Evolutionary conservation across 1,140 invertebrate species (phyloP), one percentile per base, ranked within the genome.

Genomic region (Drosophila obscura): DNA sequence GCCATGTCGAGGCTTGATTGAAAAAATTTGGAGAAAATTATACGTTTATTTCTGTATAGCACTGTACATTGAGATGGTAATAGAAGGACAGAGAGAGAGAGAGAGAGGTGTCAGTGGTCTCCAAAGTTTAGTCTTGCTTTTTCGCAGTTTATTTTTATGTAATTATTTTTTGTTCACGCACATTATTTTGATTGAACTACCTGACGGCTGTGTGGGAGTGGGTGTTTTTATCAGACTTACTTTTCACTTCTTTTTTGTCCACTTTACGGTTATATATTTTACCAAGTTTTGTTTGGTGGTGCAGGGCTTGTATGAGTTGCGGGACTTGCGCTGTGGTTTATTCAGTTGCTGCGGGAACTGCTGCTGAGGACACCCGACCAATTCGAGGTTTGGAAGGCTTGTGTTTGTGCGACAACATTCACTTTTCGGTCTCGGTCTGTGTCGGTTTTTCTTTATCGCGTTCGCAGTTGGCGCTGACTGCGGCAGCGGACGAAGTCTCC

Each of bases 391-490:
- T 75, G 85, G 87, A 88, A 80, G 80, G 77, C 77, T 91, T 91
- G 67, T 91, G 85, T 77, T 63, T 53, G 78, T 67, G 66, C 80
- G 73, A 87, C 77, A 82, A 84, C 90, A 85, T 88, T 91, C 82
- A 91, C 90, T 91, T 91, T 91, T 79, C 60, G 80, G 71, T 77
- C 35, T 88, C 51, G 73, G 57, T 55, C 53, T 39, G 57, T 77
- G 77, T 79, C 73, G 79, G 81, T 82, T 91, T 88, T 90, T 91
- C 89, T 90, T 91, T 91, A 91, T 91, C 89, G 77, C 81, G 73
- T 73, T 80, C 77, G 74, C 68, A 77, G 79, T 53, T 55, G 65
- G 50, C 55, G 59, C 39, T 45, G 41, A n/a, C 24, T 22, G 46
- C 16, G 46, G 15, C 41, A 39, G 65, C 26, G 49, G 19, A 39